Conservation (phyloP, 2,797 vertebrate species). For the Petrocephalus schoutedeni region DNA sequence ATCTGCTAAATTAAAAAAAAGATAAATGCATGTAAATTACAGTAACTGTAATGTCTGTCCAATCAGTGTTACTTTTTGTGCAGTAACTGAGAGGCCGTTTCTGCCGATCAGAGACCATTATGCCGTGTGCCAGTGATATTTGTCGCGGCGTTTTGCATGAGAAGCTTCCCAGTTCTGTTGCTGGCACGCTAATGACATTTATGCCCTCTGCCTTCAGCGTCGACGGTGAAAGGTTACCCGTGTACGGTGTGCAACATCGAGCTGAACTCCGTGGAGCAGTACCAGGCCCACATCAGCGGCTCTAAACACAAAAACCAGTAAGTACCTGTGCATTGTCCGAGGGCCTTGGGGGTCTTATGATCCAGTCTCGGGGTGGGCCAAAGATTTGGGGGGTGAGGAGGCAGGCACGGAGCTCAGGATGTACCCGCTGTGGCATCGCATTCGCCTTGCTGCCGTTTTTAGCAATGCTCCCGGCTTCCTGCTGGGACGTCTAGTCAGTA, state of each 20-base stretch:
- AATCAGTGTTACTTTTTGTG: not conserved
- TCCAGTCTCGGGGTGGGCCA: not conserved
- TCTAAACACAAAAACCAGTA: constrained; percentile 98
- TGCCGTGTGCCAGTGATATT: not conserved
- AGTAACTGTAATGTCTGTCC: not conserved
- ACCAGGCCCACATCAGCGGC: constrained; percentile 93
- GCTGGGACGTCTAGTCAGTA: not conserved
- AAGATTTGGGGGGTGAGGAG: not conserved
- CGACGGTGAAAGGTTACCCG: constrained; percentile 77
- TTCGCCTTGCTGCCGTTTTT: not conserved
- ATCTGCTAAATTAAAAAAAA: not conserved
- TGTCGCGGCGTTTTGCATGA: not conserved
- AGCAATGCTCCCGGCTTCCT: not conserved
- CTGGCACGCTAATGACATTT: not conserved
- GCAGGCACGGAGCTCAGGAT: not conserved
- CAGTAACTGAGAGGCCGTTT: no score
- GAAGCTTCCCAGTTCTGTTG: not conserved
- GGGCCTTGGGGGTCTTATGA: not conserved
- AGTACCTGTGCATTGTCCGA: constrained; percentile 45
- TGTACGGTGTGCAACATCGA: constrained; percentile 88
- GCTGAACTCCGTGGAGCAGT: constrained; percentile 96
- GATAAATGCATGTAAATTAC: not conserved
- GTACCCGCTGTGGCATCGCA: not conserved
- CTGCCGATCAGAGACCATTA: not conserved
- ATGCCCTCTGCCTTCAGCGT: constrained; percentile 64